A percentile compares a stretch with the other conserved stretches of the same genome.
These are phyloP conservation scores for Pachliopta kotzebuea DNA, from an alignment of 2,888 invertebrate genomes.

Conservation along the genomic window DNA sequence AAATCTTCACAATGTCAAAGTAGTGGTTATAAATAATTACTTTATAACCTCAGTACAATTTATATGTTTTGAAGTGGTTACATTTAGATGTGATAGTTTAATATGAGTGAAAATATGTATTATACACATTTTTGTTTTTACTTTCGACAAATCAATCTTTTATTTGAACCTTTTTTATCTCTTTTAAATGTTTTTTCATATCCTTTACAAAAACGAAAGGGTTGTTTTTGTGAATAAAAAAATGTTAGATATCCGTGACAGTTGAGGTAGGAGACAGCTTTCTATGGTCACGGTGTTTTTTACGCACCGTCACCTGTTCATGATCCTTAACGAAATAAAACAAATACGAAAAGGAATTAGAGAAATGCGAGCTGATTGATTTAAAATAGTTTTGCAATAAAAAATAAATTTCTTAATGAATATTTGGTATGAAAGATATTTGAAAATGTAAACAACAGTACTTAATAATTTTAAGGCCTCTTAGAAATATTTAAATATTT, in stretches of 20 bases:
- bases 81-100: too few relatives aligned
- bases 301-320: constrained; percentile 67
- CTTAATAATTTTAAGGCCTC: too few relatives aligned
- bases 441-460: too few relatives aligned
- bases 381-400: background rate
- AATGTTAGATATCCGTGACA: constrained; percentile 68
- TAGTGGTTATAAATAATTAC: too few relatives aligned
- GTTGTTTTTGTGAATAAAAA: constrained; percentile 51
- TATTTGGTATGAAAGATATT: too few relatives aligned
- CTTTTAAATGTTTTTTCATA: constrained; percentile 36
- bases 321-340: constrained; percentile 16
- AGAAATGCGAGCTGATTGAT: background rate
- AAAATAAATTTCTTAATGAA: background rate
- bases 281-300: constrained; percentile 68
- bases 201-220: constrained; percentile 41
- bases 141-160: constrained; percentile 51
- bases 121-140: constrained; percentile 44
- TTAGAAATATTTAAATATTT: too few relatives aligned
- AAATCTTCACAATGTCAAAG: too few relatives aligned
- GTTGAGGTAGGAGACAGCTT: constrained; percentile 64
- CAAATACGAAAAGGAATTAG: background rate
- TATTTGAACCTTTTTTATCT: constrained; percentile 51
- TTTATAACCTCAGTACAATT: too few relatives aligned
- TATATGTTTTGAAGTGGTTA: too few relatives aligned
- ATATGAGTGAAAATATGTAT: background rate